phyloP scores from a whole-genome alignment of 2,797 vertebrate genomes.

The Dicrostonyx torquatus region DNA sequence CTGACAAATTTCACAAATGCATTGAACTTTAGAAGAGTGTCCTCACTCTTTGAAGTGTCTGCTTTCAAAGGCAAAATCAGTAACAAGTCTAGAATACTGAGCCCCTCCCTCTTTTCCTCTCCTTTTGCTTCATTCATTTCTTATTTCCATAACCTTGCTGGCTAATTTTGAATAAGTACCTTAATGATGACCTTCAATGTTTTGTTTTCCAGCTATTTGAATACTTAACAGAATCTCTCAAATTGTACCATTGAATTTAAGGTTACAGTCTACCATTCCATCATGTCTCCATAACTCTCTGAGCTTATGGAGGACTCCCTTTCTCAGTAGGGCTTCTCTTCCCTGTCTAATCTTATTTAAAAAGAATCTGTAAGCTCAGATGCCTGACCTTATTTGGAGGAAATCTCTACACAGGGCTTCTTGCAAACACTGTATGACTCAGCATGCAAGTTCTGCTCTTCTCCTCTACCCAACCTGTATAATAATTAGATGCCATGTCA shows the following conservation, averaged over 20 bases:
- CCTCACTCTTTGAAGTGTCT: not conserved
- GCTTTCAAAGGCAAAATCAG: not conserved
- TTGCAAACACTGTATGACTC: not conserved
- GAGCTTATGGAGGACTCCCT: not conserved
- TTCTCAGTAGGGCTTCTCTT: not conserved
- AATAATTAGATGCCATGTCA: not conserved
- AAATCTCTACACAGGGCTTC: not conserved
- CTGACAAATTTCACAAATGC: not conserved
- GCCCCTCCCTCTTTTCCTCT: not conserved
- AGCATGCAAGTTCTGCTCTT: too few species aligned
- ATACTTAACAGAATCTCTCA: not conserved
- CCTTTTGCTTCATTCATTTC: not conserved
- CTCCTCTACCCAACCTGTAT: not conserved
- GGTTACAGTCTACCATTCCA: not conserved
- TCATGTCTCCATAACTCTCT: not conserved
- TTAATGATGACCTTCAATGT: not conserved
- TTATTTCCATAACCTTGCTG: not conserved
- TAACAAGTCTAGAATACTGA: not conserved
- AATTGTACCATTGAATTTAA: not conserved
- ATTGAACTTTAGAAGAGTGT: not conserved
- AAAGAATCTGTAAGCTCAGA: not conserved
- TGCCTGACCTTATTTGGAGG: not conserved
- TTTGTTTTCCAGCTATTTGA: not conserved
- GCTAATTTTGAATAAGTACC: not conserved
- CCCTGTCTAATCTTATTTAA: not conserved